phyloP scores from a whole-genome alignment of 2,888 invertebrate species.

The Furcula furcula region DNA sequence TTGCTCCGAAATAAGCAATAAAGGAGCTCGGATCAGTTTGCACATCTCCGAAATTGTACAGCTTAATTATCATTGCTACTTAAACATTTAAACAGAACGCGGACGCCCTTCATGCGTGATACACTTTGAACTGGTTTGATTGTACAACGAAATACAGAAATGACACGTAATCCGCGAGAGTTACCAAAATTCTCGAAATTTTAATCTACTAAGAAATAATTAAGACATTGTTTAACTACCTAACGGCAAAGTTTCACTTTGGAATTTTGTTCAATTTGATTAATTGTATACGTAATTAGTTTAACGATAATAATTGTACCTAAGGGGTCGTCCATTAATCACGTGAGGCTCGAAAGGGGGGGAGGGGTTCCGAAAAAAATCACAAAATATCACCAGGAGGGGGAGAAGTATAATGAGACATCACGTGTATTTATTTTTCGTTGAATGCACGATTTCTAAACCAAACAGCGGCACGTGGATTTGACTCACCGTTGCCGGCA shows the following conservation, averaged over 20 bases:
- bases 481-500: too few relatives aligned
- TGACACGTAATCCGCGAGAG: neutral
- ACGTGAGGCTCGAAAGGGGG: too few relatives aligned
- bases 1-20: slow-evolving; percentile 68
- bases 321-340: too few relatives aligned
- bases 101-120: slow-evolving; percentile 27
- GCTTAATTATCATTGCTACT: slow-evolving; percentile 73
- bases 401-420: too few relatives aligned
- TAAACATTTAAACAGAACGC: slow-evolving; percentile 43
- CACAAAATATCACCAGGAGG: too few relatives aligned
- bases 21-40: slow-evolving; percentile 64
- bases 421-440: too few relatives aligned
- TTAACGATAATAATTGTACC: too few relatives aligned
- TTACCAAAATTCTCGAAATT: neutral
- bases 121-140: slow-evolving; percentile 16
- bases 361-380: too few relatives aligned
- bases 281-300: too few relatives aligned
- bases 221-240: slow-evolving; percentile 25
- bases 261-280: slow-evolving; percentile 10
- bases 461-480: too few relatives aligned
- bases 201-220: slow-evolving; percentile 14
- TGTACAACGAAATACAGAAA: neutral
- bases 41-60: slow-evolving; percentile 67
- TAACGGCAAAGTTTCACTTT: slow-evolving; percentile 18
- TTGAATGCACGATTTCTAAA: too few relatives aligned